phyloP scores from a whole-genome alignment of 1,140 invertebrate species.

The Potamilus streckersoni region DNA sequence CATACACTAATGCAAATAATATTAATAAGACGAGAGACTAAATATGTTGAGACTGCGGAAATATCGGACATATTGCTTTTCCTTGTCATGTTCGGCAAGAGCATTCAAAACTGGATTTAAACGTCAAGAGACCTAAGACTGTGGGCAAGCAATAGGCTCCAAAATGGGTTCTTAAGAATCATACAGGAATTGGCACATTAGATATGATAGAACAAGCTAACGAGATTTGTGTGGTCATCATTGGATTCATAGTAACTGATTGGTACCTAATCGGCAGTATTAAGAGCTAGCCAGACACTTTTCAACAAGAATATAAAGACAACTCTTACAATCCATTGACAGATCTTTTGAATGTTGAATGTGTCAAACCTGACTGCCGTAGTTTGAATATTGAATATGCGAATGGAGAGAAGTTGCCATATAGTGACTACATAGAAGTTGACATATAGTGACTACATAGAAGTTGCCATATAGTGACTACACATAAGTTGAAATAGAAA shows the following conservation, averaged over 20 bases:
- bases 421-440: no score
- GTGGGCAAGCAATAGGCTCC: background rate
- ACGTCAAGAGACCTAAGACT: background rate
- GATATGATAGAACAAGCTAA: conserved; percentile 5
- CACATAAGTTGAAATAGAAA: conserved; percentile 24
- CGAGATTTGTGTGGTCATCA: conserved; percentile 4
- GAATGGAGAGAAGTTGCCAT: no score
- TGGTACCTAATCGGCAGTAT: conserved; percentile 28
- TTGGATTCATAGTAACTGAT: conserved; percentile 7
- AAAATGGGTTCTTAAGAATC: background rate
- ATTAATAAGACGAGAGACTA: background rate
- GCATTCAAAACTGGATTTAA: background rate
- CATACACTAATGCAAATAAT: background rate
- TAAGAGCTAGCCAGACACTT: conserved; percentile 16
- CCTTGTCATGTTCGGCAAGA: conserved; percentile 1
- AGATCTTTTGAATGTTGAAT: conserved; percentile 22
- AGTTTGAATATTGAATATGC: no score
- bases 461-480: conserved; percentile 12
- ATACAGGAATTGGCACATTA: background rate
- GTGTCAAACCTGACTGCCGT: no score
- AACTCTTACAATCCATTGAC: conserved; percentile 2
- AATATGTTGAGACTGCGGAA: background rate
- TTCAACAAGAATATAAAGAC: conserved; percentile 18
- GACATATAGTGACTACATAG: no score
- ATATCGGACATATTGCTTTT: background rate